Conservation (phyloP, 2,888 invertebrate species). For the Pantelozetes paolii region DNA sequence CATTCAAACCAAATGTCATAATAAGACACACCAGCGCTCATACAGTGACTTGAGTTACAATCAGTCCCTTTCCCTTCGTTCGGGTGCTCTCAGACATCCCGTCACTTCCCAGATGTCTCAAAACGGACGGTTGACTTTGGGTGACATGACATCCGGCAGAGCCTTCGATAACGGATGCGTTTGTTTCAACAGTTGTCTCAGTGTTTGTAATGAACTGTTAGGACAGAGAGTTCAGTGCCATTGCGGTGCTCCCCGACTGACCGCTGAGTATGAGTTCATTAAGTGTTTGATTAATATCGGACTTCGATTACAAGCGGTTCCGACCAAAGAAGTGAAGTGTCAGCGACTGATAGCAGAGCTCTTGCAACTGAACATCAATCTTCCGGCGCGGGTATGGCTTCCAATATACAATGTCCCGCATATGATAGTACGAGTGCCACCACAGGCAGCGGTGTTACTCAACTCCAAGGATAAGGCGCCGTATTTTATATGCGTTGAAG, state of each 20-base stretch:
- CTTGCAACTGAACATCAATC: conserved; percentile 86
- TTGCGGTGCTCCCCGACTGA: conserved; percentile 75
- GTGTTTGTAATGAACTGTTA: conserved; percentile 69
- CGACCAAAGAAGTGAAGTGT: conserved; percentile 85
- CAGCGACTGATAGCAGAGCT: conserved; percentile 81
- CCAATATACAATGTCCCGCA: conserved; percentile 85
- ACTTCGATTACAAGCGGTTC: conserved; percentile 67
- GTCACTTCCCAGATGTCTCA: neutral
- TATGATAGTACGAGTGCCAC: conserved; percentile 92
- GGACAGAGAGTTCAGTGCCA: conserved; percentile 70
- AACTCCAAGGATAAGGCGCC: conserved; percentile 99
- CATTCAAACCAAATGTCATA: conserved; percentile 49
- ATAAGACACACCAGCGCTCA: conserved; percentile 78
- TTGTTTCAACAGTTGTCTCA: conserved; percentile 79
- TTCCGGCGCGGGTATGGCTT: conserved; percentile 96
- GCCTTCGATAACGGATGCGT: conserved; percentile 96
- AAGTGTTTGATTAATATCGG: conserved; percentile 78
- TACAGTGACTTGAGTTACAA: conserved; percentile 67
- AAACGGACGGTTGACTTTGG: conserved; percentile 56
- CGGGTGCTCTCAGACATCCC: neutral
- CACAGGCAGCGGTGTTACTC: conserved; percentile 92
- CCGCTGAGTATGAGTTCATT: conserved; percentile 77
- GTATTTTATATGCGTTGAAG: conserved; percentile 96
- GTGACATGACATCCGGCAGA: conserved; percentile 86
- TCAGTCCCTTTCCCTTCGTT: conserved; percentile 1